Conservation (phyloP, 2,113 vertebrate species). For the Cinclus cinclus region DNA sequence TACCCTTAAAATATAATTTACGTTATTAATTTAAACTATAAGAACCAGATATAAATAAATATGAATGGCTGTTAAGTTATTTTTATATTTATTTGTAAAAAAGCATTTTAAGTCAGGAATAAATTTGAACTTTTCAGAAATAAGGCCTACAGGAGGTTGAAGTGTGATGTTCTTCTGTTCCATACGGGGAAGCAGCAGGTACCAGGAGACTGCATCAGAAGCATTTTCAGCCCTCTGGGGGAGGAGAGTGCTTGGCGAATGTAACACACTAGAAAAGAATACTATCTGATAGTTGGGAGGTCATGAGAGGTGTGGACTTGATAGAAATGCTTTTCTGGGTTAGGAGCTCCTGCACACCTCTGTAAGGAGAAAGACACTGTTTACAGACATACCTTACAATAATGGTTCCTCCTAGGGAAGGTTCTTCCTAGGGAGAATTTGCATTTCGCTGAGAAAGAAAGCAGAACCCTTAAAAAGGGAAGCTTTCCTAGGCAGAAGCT, state of each 20-base stretch:
- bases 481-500: not conserved
- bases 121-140: not conserved
- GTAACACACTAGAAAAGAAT: not conserved
- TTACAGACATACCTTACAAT: not conserved
- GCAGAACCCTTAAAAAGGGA: not conserved
- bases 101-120: not conserved
- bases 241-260: not conserved
- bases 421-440: not conserved
- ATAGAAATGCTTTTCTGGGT: not conserved
- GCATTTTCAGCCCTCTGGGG: not conserved
- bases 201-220: not conserved
- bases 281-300: not conserved
- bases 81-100: not conserved
- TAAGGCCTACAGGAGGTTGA: not conserved
- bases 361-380: not conserved
- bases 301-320: not conserved
- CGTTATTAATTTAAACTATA: not conserved
- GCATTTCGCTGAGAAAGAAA: not conserved
- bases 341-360: not conserved
- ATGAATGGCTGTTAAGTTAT: not conserved
- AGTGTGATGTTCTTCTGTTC: not conserved
- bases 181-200: not conserved
- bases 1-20: not conserved
- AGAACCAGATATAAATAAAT: not conserved
- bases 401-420: not conserved